Evolutionary conservation across 2,113 vertebrate genomes (phyloP).

Genomic region (Chloropsis cyanopogon): DNA sequence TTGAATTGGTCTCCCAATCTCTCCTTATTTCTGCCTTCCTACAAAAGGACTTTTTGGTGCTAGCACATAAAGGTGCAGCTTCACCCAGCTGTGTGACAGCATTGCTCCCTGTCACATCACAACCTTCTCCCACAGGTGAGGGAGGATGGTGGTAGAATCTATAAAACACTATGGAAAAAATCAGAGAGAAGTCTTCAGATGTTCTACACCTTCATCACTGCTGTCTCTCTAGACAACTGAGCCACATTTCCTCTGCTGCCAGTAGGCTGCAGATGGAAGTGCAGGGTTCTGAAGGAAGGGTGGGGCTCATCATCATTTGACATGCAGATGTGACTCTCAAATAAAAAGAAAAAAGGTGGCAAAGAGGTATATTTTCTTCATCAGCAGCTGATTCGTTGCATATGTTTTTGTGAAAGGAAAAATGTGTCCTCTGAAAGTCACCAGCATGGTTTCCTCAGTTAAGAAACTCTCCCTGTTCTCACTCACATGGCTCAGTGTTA

Average conservation of each 20-base stretch:
- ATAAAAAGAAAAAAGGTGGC: neutral
- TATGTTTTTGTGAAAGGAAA: neutral
- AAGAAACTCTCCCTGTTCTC: neutral
- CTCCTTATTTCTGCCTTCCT: neutral
- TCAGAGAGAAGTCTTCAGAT: neutral
- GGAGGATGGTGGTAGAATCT: neutral
- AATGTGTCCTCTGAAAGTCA: neutral
- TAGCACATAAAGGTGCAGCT: neutral
- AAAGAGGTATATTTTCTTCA: neutral
- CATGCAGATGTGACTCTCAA: neutral
- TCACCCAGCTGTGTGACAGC: neutral
- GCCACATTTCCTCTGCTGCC: neutral
- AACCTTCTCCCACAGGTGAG: neutral
- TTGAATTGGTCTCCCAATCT: neutral
- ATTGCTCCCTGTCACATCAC: neutral
- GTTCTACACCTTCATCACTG: neutral
- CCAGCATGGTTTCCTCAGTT: neutral
- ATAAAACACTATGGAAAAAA: neutral
- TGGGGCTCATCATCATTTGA: neutral
- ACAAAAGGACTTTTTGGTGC: neutral
- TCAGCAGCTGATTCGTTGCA: neutral
- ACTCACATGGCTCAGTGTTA: neutral
- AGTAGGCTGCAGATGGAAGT: neutral
- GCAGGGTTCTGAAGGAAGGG: neutral
- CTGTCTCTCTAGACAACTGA: neutral